Conservation (phyloP, 2,888 invertebrate genomes). For the Dasysyrphus tricinctus region DNA sequence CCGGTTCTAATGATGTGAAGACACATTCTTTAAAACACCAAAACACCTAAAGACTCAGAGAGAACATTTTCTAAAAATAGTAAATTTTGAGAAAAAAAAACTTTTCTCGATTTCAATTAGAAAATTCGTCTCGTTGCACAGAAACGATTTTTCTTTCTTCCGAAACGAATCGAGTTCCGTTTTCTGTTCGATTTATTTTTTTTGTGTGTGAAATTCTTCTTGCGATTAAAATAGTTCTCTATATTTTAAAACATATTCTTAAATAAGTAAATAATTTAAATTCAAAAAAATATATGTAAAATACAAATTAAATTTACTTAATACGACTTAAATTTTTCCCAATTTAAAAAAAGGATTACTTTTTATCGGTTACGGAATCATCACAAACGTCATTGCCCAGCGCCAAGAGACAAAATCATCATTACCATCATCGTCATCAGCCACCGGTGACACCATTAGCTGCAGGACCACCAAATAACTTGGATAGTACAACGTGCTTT, state of each 20-base stretch:
- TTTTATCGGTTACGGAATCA: conserved; percentile 73
- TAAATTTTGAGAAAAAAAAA: conserved; percentile 6
- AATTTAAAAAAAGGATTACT: conserved; percentile 62
- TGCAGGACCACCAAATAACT: conserved; percentile 68
- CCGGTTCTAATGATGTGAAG: conserved; percentile 2
- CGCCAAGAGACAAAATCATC: conserved; percentile 65
- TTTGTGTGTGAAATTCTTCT: conserved; percentile 15
- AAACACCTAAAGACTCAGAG: conserved; percentile 30
- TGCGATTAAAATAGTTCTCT: conserved; percentile 23
- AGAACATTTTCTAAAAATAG: conserved; percentile 68
- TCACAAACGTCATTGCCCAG: conserved; percentile 58
- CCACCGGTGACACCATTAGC: conserved; percentile 68
- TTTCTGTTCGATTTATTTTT: conserved; percentile 51
- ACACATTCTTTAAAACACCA: conserved; percentile 35
- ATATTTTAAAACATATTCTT: conserved; percentile 29
- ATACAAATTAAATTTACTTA: background rate
- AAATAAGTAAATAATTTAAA: conserved; percentile 20
- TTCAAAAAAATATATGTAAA: background rate
- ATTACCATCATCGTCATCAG: conserved; percentile 69
- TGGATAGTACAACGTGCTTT: conserved; percentile 76
- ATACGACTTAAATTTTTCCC: conserved; percentile 40
- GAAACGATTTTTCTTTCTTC: conserved; percentile 71
- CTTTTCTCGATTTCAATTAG: conserved; percentile 46
- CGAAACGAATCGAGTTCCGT: conserved; percentile 72
- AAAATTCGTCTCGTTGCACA: conserved; percentile 49